phyloP scores from a whole-genome alignment of 2,888 invertebrate species.

The Brachypalpus laphriformis region DNA sequence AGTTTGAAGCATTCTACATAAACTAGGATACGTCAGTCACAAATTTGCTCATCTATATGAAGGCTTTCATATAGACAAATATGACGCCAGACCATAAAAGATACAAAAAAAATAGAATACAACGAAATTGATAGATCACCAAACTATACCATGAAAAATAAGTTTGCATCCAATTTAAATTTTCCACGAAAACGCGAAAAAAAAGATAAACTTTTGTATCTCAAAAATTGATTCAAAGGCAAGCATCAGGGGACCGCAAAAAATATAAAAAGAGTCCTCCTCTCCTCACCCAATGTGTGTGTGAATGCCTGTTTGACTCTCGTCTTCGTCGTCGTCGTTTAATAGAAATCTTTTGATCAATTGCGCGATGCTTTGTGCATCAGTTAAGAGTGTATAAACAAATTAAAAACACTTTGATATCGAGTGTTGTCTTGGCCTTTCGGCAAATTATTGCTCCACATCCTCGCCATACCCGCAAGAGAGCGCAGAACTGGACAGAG shows the following conservation, averaged over 20 bases:
- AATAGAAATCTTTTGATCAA: constrained; percentile 72
- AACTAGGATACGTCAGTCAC: no score
- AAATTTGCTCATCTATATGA: no score
- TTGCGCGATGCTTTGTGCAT: constrained; percentile 72
- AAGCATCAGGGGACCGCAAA: constrained; percentile 41
- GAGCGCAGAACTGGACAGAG: not conserved
- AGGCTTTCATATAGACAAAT: not conserved
- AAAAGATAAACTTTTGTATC: constrained; percentile 46
- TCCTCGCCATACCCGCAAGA: not conserved
- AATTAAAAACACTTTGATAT: constrained; percentile 74
- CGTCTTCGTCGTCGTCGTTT: constrained; percentile 43
- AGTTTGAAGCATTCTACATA: no score
- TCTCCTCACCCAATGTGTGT: constrained; percentile 27
- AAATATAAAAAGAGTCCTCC: constrained; percentile 3
- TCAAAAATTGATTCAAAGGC: constrained; percentile 69
- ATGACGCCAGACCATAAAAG: not conserved
- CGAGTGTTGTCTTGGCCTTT: constrained; percentile 69
- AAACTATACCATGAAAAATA: not conserved
- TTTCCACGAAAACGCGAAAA: constrained; percentile 28
- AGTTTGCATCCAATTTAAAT: constrained; percentile 63
- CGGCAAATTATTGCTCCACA: constrained; percentile 54
- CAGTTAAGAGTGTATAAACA: constrained; percentile 66
- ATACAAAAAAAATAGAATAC: constrained; percentile 1
- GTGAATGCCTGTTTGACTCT: not conserved
- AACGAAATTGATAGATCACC: constrained; percentile 15